Percentiles rank a stretch among this genome's conserved stretches.
Evolutionary conservation across 92 coral and sea anemone species (phyloP).

Genomic region (Umimayanthus chanpuru): DNA sequence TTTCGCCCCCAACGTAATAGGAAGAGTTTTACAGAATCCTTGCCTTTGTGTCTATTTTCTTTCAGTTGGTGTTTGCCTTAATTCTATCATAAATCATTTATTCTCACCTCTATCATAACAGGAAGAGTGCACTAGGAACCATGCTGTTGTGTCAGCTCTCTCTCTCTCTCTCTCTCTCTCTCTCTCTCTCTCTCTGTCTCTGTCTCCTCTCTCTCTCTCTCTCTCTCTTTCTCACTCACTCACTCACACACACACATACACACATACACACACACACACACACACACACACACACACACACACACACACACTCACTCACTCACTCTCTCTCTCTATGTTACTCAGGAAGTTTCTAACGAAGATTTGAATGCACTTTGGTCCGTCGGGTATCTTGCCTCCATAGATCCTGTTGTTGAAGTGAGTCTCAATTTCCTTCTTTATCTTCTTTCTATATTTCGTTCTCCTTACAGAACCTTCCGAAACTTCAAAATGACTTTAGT

Average conservation of each 20-base stretch:
- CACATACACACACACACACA: too few relatives aligned
- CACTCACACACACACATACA: too few relatives aligned
- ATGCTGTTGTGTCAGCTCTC: neutral
- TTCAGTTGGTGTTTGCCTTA: too few relatives aligned
- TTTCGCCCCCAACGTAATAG: neutral
- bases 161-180: neutral
- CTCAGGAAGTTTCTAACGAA: neutral
- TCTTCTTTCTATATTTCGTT: neutral
- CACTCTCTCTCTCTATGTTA: neutral
- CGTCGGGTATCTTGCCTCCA: neutral
- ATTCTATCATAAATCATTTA: neutral
- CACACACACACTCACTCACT: neutral
- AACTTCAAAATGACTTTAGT: neutral
- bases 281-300: too few relatives aligned
- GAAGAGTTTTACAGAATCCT: neutral
- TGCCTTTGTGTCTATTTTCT: too few relatives aligned
- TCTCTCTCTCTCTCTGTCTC: too few relatives aligned
- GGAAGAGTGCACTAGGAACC: neutral
- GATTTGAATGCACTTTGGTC: neutral
- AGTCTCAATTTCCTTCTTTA: neutral
- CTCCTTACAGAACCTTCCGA: neutral
- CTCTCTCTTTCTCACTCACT: too few relatives aligned
- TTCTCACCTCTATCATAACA: too few relatives aligned
- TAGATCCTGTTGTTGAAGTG: slow-evolving; percentile 13
- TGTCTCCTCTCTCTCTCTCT: too few relatives aligned